phyloP scores from a whole-genome alignment of 2,113 vertebrate species.

The Sakesphorus luctuosus region DNA sequence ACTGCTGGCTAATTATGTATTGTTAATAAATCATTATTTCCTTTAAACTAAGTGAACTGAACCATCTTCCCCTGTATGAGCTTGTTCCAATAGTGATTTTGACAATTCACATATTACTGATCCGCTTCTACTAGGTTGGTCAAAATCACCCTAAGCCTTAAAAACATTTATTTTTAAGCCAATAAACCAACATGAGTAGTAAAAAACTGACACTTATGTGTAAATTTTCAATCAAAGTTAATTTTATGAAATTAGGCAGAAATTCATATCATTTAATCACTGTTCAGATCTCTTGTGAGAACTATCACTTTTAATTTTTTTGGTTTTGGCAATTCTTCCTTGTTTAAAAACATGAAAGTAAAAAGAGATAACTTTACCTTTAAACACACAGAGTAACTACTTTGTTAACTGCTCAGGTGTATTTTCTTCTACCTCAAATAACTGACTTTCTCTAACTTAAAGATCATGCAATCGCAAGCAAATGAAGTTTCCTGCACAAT shows the following conservation, averaged over 20 bases:
- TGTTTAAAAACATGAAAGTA: not conserved
- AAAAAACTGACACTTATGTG: constrained; percentile 3
- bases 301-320: not conserved
- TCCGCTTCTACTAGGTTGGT: not conserved
- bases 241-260: not conserved
- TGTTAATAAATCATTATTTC: not conserved
- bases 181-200: not conserved
- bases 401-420: not conserved
- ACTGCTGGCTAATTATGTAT: not conserved
- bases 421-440: not conserved
- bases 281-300: not conserved
- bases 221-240: constrained; percentile 19
- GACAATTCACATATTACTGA: not conserved
- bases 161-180: not conserved
- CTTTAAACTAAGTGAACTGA: not conserved
- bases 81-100: not conserved
- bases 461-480: not conserved
- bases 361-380: not conserved
- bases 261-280: not conserved
- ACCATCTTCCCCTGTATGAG: not conserved
- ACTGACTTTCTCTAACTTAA: not conserved
- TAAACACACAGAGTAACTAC: not conserved
- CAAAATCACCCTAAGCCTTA: not conserved
- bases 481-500: not conserved
- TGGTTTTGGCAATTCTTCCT: not conserved